Conservation (phyloP, 2,888 invertebrate species). For the Troides oblongomaculatus region DNA sequence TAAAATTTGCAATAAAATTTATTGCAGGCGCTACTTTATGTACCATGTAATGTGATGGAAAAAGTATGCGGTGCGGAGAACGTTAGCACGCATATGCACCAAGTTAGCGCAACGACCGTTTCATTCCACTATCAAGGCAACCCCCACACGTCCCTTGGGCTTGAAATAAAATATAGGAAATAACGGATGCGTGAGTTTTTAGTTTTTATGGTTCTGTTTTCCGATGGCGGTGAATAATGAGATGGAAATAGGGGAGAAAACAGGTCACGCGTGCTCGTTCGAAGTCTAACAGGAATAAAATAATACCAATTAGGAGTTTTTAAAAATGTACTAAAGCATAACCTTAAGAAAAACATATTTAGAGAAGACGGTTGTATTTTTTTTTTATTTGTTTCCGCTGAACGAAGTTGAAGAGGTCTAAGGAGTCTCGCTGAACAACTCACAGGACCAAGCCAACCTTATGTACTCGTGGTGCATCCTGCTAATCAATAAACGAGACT, state of each 20-base stretch:
- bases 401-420: not conserved
- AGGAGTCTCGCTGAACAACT: no score
- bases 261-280: conserved; percentile 22
- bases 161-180: conserved; percentile 23
- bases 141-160: conserved; percentile 6
- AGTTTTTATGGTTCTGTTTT: conserved; percentile 9
- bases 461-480: no score
- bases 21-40: conserved; percentile 13
- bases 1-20: conserved; percentile 16
- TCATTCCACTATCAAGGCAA: conserved; percentile 23
- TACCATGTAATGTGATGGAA: conserved; percentile 12
- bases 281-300: conserved; percentile 20
- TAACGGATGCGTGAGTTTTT: conserved; percentile 10
- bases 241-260: conserved; percentile 24
- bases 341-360: not conserved
- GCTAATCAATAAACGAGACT: no score
- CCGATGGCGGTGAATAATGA: conserved; percentile 10
- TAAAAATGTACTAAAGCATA: not conserved
- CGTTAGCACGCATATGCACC: conserved; percentile 15
- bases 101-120: conserved; percentile 16
- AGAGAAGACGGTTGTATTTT: not conserved
- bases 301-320: conserved; percentile 17
- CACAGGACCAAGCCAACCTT: no score
- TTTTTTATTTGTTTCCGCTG: conserved; percentile 10
- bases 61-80: not conserved